Evolutionary conservation across 1,140 invertebrate species (phyloP), one percentile per base, ranked within the genome.

Genomic region (Anastrepha obliqua): DNA sequence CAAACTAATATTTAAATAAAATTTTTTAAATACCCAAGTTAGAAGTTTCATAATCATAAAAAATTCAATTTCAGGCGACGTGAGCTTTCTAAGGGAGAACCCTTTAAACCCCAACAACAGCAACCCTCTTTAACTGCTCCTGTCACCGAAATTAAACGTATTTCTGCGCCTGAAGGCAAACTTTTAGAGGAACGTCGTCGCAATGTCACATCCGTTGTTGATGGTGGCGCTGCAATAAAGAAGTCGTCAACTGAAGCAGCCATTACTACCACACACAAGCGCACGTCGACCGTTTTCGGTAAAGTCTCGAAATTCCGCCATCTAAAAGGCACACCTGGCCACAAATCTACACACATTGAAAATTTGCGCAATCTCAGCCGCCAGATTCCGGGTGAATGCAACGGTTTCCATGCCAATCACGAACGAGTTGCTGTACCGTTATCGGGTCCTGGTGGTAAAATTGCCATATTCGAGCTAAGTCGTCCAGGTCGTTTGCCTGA

Each of bases 281-380:
- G 97, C 90, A 97, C 97, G 29, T 97, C 97, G 2, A 97, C 97
- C 44, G 97, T 98, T 9, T 98, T 98, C 91, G 97, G 97, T 67
- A 96, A 97, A 90, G 97, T 98, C 74, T 98, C 98, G 0, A 99
- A 99, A 93, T 99, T 98, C 92, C 95, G 98, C 13, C 98, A 99
- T 91, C 93, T 99, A 88, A 98, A 98, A 93, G 98, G 98, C 55
- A 98, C 97, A 7, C 95, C 97, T 2, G 96, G 96, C 8, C 98
- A 98, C 93, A 98, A 98, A 94, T 98, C 97, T 20, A 96, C 96
- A 0, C 97, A 98, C 90, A 97, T 99, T 89, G 98, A 98, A 91
- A 99, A 99, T 92, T 95, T 99, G 85, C 95, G 97, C 78, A 98
- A 98, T 91, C 94, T 99, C 8, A 98, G 97, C 93, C 95, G 97